These are phyloP conservation scores for Amiota mariae DNA, from an alignment of 2,888 invertebrate genomes.

Conservation along the genomic window DNA sequence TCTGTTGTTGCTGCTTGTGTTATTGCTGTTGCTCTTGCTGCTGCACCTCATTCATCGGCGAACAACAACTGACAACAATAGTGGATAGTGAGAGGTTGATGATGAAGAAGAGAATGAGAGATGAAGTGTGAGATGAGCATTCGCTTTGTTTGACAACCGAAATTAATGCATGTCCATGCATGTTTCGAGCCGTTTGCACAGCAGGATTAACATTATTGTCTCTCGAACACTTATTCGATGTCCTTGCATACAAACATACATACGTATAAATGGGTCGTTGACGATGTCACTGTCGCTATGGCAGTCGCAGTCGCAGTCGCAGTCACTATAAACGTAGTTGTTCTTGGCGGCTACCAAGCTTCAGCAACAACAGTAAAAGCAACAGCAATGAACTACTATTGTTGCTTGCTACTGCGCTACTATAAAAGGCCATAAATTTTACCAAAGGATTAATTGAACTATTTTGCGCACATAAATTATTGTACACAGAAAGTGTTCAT, in stretches of 20 bases:
- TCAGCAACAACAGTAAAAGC: background rate
- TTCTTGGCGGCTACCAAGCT: conserved; percentile 8
- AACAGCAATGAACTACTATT: background rate
- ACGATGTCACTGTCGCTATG: background rate
- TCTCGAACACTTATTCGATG: background rate
- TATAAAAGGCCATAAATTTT: conserved; percentile 20
- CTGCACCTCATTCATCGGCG: background rate
- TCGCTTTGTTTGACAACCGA: conserved; percentile 23
- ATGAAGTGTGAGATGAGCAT: background rate
- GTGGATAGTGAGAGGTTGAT: too few species aligned
- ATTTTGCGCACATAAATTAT: conserved; percentile 29
- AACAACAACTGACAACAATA: background rate
- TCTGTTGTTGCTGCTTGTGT: too few species aligned
- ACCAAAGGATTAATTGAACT: conserved; percentile 29
- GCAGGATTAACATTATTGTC: conserved; percentile 23
- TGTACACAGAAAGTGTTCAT: conserved; percentile 20
- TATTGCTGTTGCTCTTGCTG: too few species aligned
- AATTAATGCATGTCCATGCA: conserved; percentile 24
- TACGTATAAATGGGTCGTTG: background rate
- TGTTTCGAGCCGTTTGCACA: conserved; percentile 12
- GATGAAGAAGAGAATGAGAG: too few species aligned
- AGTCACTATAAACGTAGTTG: background rate
- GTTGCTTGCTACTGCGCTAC: background rate
- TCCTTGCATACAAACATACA: background rate
- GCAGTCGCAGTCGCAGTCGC: background rate